Conservation (phyloP, 2,888 invertebrate species). For the Ganaspis brasiliensis region DNA sequence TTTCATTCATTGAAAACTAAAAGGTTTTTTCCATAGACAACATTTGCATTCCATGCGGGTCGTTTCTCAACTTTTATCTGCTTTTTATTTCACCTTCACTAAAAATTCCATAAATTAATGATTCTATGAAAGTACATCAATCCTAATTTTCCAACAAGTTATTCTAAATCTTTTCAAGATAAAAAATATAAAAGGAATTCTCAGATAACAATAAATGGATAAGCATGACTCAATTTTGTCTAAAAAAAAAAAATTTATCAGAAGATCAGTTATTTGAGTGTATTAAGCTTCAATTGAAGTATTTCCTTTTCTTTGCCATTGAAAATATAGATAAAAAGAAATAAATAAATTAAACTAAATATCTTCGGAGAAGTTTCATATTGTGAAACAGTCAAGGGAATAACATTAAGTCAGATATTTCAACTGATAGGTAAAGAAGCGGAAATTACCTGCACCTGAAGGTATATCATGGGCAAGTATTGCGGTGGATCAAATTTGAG, state of each 20-base stretch:
- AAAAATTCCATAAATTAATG: neutral
- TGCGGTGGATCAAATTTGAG: conserved; percentile 43
- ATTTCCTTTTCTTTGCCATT: too few species aligned
- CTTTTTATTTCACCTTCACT: neutral
- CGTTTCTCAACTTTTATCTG: neutral
- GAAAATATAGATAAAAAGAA: too few species aligned
- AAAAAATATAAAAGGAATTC: too few species aligned
- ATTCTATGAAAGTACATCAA: neutral
- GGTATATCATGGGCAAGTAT: conserved; percentile 53
- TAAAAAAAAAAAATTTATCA: too few species aligned
- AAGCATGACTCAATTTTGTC: too few species aligned
- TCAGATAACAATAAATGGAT: neutral
- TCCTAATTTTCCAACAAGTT: neutral
- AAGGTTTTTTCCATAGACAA: neutral
- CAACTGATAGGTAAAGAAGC: conserved; percentile 28
- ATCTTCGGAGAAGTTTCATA: too few species aligned
- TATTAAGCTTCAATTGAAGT: too few species aligned
- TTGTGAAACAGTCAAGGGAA: conserved; percentile 48
- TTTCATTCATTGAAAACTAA: neutral
- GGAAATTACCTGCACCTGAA: too few species aligned
- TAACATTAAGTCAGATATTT: conserved; percentile 38
- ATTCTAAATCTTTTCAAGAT: neutral
- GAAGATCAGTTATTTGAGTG: too few species aligned
- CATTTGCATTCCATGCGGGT: conserved; percentile 25
- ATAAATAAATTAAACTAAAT: too few species aligned